Evolutionary conservation across 2,113 vertebrate genomes (phyloP), one percentile per base, ranked within the genome.

Genomic region (Bos indicus): DNA sequence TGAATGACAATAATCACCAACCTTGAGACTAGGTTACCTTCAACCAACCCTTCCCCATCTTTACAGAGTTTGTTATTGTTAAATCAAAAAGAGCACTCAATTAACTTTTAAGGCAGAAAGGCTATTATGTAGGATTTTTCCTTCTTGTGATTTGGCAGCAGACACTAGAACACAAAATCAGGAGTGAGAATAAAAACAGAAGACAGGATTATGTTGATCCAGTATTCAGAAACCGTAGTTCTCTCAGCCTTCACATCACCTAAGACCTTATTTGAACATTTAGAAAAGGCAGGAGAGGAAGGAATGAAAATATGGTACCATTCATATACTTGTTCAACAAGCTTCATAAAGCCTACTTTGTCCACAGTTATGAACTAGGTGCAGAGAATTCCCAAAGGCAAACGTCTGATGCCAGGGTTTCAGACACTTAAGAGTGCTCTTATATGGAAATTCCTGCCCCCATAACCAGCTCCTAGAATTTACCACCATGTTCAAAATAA

Each of bases 401-500:
- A 78, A 90, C 2, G 0, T 52, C 83, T 93, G 33, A 60, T 2
- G 2, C 74, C 54, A 67, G 6, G 36, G 23, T 43, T 85, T 21
- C 4, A 64, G 51, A 36, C 26, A 56, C 15, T 51, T 62, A 48
- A 90, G 43, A 84, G 43, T 74, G 17, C n/a, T 85, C 56, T 46
- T 92, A 25, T 3, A 19, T 17, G 26, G 15, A 81, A 8, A 6
- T 64, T 78, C 26, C 51, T 2, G 17, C 7, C 52, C 64, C 11
- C 16, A 26, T 62, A 88, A 71, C 23, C 36, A 60, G 6, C 7
- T 93, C 10, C 40, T 91, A 93, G 19, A 97, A 74, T 60, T 93
- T 88, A 95, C 60, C 11, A 71, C 15, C 64, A 92, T 36, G 60
- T 95, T 82, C 82, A 86, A 95, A 97, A 91, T 93, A 93, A 96